These are phyloP conservation scores for Matsumurasca onukii DNA, from an alignment of 1,140 invertebrate genomes.

Conservation along the genomic window DNA sequence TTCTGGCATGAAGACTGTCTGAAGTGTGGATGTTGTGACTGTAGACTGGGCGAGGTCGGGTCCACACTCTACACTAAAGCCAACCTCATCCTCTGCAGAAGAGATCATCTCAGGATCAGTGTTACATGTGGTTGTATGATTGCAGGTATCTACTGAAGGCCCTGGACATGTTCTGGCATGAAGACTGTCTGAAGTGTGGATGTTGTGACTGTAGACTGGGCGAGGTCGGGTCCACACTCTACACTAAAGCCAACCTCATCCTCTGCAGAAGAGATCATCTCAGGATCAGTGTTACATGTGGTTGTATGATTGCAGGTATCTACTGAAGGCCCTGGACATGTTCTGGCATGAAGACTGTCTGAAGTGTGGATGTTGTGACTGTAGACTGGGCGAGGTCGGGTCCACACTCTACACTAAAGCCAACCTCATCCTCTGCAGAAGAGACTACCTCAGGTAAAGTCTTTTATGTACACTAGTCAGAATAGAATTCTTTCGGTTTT, in stretches of 20 bases:
- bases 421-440: conserved; percentile 94
- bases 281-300: conserved; percentile 66
- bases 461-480: too few relatives aligned
- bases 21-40: conserved; percentile 97
- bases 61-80: conserved; percentile 95
- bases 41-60: conserved; percentile 94
- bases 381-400: conserved; percentile 94
- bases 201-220: conserved; percentile 96
- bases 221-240: conserved; percentile 96
- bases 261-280: conserved; percentile 98
- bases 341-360: conserved; percentile 98
- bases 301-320: conserved; percentile 49
- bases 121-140: too few relatives aligned
- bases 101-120: conserved; percentile 96
- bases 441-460: conserved; percentile 97
- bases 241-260: conserved; percentile 94
- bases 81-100: conserved; percentile 95
- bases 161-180: conserved; percentile 94
- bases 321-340: conserved; percentile 85
- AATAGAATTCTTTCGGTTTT: too few relatives aligned
- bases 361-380: conserved; percentile 95
- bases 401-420: conserved; percentile 95
- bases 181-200: conserved; percentile 96
- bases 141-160: conserved; percentile 83
- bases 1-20: conserved; percentile 98